Base-by-base conservation (phyloP, 2,797 vertebrate species). In the Xenopus petersii region DNA sequence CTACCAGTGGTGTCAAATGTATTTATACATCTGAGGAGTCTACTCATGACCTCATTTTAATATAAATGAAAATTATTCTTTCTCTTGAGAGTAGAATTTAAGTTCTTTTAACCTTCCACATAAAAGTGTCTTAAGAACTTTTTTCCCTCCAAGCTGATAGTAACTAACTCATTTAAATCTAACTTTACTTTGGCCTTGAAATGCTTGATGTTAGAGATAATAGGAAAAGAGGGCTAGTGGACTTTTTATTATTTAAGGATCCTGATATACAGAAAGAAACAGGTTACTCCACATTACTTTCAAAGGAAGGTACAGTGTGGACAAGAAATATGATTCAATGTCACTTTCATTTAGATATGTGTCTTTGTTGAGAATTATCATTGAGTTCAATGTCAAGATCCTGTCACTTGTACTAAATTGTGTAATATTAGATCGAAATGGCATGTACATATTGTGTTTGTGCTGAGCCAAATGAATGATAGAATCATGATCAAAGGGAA, bases 21-120 rank as follows among this genome's bases (percentile, higher is more conserved):
- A 60, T 73, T 73, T 69, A 48, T 62, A 64, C 59, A 68, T 78
- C 60, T 61, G 65, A 73, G 36, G 42, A 58, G 59, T 64, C 60
- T 59, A 33, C 49, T 33, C 48, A 21, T 73, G 60, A 21, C 60
- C 70, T 73, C 64, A 56, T 64, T 78, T 65, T 68, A 64, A 73
- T 78, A 64, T 68, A 54, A 76, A 76, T 76, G 49, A 60, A 69
- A 76, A 66, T 65, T 58, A 76, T 70, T 76, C 74, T 47, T 60
- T 51, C 64, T 68, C 70, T 46, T 26, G 70, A 67, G 70, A 68
- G 49, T 64, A 62, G 49, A 36, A 47, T 33, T n/a, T 59, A 63
- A 64, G 64, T 73, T 78, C 65, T 71, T 75, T 78, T 67, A 78
- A 73, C 75, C 65, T 78, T 73, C 70, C 65, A 73, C 70, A 78